Base-by-base conservation (phyloP, 2,888 invertebrate species). In the Laothoe populi region DNA sequence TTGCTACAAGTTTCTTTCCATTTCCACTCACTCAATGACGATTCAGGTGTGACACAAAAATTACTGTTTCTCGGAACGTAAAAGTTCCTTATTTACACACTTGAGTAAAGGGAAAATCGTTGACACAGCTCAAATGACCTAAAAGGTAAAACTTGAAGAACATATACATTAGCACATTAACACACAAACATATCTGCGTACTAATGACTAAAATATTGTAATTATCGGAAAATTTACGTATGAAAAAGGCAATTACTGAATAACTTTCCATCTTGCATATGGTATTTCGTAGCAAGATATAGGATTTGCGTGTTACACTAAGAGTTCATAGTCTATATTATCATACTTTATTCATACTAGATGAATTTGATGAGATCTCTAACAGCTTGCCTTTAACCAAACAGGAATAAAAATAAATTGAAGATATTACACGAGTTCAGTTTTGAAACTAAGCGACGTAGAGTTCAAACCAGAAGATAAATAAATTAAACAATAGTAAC, bases 81-180 rank as follows among this genome's bases (percentile, higher is more conserved):
- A 21, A 48, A 35, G 57, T 31, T 5, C n/a, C 16, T 11, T 58
- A 42, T 62, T 62, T 38, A 24, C 38, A 24, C 49, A 62, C 48
- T 48, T 62, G 19, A 31, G 59, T 59, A 59, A 48, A 62, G 19
- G 58, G 48, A 62, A 62, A 48, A 57, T 44, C n/a, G 26, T 26
- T 38, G 46, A 58, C 57, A 16, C 16, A 46, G 31, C 46, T 11
- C 42, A 23, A 23, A 8, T 58, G 46, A 58, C 58, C 46, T 26
- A 26, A 40, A 57, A 53, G 19, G 16, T 35, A 23, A 31, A 10
- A 19, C 45, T 19, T 26, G 35, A 38, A 10, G 13, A 31, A 45
- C 24, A n/a, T n/a, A n/a, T n/a, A n/a, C n/a, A n/a, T n/a, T n/a
- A 44, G 8, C 19, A 42, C 21, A 57, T 57, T 26, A 61, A 58